Conservation (phyloP, 1,140 invertebrate species). For the Copidosoma floridanum region DNA sequence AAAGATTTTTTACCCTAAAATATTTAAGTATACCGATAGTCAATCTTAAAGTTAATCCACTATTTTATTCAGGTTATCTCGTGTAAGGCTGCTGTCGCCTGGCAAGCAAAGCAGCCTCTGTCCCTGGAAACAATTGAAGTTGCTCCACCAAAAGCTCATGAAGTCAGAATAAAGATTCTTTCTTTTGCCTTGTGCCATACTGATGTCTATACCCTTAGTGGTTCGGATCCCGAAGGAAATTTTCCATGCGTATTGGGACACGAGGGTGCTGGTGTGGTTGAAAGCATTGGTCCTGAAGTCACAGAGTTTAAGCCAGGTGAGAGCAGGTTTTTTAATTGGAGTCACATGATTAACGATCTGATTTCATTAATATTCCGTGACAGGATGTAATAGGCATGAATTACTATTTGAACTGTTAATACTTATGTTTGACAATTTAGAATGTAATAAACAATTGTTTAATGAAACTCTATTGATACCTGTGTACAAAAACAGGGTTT, state of each 20-base stretch:
- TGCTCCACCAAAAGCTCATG: slow-evolving; percentile 86
- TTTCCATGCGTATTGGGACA: slow-evolving; percentile 94
- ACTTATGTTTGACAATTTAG: too few relatives aligned
- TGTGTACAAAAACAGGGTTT: too few relatives aligned
- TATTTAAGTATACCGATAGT: too few relatives aligned
- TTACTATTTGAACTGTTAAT: too few relatives aligned
- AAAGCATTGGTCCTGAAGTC: slow-evolving; percentile 93
- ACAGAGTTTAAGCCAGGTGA: slow-evolving; percentile 79
- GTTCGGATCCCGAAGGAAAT: slow-evolving; percentile 89
- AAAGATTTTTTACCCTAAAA: too few relatives aligned
- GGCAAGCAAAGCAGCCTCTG: slow-evolving; percentile 84
- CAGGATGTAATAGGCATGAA: too few relatives aligned
- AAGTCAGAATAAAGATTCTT: slow-evolving; percentile 79
- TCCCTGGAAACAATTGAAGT: slow-evolving; percentile 90
- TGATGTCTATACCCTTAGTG: slow-evolving; percentile 90
- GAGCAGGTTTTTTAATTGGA: too few relatives aligned
- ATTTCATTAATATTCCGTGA: too few relatives aligned
- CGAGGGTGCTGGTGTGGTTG: slow-evolving; percentile 93
- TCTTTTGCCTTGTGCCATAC: slow-evolving; percentile 96
- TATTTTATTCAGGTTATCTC: slow-evolving; percentile 82
- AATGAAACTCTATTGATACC: too few relatives aligned
- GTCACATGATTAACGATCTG: too few relatives aligned
- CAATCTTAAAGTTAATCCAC: too few relatives aligned
- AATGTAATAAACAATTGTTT: too few relatives aligned
- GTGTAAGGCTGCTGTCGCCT: slow-evolving; percentile 90